Evolutionary conservation across 2,113 vertebrate species (phyloP).

Genomic region (Vombatus ursinus): DNA sequence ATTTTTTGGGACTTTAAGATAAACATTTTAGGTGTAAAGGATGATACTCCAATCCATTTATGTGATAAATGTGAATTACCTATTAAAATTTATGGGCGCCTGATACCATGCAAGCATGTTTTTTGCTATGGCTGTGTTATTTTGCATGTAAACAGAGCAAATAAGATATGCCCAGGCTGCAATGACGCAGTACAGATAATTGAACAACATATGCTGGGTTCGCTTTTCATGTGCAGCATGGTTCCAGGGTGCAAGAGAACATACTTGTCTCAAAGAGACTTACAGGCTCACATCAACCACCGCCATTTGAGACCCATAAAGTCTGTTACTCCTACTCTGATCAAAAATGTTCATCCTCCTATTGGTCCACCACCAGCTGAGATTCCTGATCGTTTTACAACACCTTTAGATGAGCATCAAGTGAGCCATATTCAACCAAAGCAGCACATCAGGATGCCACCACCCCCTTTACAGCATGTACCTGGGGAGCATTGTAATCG

Average conservation of each 20-base stretch:
- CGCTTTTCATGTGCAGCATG: conserved; percentile 67
- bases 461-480: conserved; percentile 84
- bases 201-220: not conserved
- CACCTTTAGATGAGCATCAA: conserved; percentile 83
- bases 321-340: conserved; percentile 75
- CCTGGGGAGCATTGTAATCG: conserved; percentile 89
- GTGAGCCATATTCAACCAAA: conserved; percentile 86
- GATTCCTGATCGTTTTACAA: conserved; percentile 87
- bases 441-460: conserved; percentile 88
- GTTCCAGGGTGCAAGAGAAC: conserved; percentile 90
- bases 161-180: conserved; percentile 86
- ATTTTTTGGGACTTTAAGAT: not conserved
- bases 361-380: conserved; percentile 78
- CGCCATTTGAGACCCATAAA: conserved; percentile 88
- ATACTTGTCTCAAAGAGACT: conserved; percentile 93
- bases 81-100: not conserved
- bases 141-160: conserved; percentile 82
- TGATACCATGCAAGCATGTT: conserved; percentile 87
- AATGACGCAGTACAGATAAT: conserved; percentile 4
- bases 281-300: conserved; percentile 93
- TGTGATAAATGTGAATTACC: conserved; percentile 57
- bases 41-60: not conserved
- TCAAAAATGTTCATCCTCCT: conserved; percentile 84
- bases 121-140: conserved; percentile 88
- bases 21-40: conserved; percentile 30